Evolutionary conservation across 2,797 vertebrate genomes (phyloP), one percentile per base, ranked within the genome.

Genomic region (Todus mexicanus): DNA sequence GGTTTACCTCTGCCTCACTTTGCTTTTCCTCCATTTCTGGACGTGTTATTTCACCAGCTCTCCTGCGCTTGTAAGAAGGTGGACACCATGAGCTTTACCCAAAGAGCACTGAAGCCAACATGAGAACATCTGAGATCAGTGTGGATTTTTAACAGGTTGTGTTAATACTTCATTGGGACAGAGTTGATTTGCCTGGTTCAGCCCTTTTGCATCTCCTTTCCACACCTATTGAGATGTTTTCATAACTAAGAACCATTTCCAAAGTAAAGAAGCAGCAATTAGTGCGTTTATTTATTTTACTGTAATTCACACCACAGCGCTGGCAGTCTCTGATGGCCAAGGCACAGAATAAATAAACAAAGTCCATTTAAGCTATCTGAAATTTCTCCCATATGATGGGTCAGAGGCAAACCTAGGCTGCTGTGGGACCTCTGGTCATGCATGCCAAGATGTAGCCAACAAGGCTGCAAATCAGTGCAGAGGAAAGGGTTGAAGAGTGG

Each of bases 241-340:
- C 27, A 31, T 70, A 85, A 75, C 47, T 31, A 61, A 81, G 84
- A 86, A 84, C n/a, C 26, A 4, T 33, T 92, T 93, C 72, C 73
- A 91, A 53, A 7, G 27, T 21, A 89, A 93, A 84, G 75, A 19
- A 87, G 69, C 51, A 87, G 63, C 37, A 95, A 95, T 95, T 95
- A 94, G 65, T 45, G 59, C 27, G 29, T 92, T 78, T 94, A 65
- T 94, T 94, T 94, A 53, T 80, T 70, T 95, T 85, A 21, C 78
- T 45, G 51, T n/a, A 79, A 72, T 77, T 89, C 86, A 72, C 87
- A 95, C 81, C 65, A 31, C 10, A 6, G 69, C 47, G 10, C 70
- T 29, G 64, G 61, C 75, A 69, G 65, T 16, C 57, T 84, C 81
- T 59, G 66, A 76, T 37, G 61, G 86, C 50, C 4, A 21, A 78